A percentile compares a stretch with the other conserved stretches of the same genome.
These are phyloP conservation scores for Cacoxenus indagator DNA, from an alignment of 2,888 invertebrate species.

Conservation along the genomic window DNA sequence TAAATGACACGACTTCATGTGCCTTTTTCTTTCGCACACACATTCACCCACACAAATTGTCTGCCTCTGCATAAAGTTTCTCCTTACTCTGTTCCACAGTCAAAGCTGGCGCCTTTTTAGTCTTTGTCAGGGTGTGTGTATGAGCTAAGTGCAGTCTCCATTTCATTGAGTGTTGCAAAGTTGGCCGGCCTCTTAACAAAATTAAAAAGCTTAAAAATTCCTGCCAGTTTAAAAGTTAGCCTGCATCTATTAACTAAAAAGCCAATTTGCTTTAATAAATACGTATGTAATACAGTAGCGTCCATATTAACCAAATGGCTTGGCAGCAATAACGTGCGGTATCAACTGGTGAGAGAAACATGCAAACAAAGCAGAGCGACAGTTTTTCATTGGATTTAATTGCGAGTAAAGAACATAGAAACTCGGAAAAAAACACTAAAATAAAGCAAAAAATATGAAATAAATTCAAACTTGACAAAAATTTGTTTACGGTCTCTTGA, in stretches of 20 bases:
- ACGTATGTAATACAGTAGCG: too few relatives aligned
- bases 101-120: neutral
- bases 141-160: neutral
- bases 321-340: too few relatives aligned
- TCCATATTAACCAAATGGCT: too few relatives aligned
- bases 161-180: neutral
- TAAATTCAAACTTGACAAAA: neutral
- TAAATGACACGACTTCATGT: too few relatives aligned
- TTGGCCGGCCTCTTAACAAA: neutral
- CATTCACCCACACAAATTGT: neutral
- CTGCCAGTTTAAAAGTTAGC: neutral
- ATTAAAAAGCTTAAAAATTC: too few relatives aligned
- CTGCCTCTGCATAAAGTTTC: neutral
- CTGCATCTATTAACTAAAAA: too few relatives aligned
- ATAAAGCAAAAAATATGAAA: neutral
- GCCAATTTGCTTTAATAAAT: too few relatives aligned
- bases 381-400: neutral
- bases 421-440: neutral
- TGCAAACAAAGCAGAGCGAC: neutral
- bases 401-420: too few relatives aligned
- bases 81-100: neutral
- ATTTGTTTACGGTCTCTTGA: neutral
- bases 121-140: too few relatives aligned
- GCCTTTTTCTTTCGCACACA: neutral
- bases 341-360: too few relatives aligned